Evolutionary conservation across 2,888 invertebrate species (phyloP).

Genomic region (Alentia gelatinosa): DNA sequence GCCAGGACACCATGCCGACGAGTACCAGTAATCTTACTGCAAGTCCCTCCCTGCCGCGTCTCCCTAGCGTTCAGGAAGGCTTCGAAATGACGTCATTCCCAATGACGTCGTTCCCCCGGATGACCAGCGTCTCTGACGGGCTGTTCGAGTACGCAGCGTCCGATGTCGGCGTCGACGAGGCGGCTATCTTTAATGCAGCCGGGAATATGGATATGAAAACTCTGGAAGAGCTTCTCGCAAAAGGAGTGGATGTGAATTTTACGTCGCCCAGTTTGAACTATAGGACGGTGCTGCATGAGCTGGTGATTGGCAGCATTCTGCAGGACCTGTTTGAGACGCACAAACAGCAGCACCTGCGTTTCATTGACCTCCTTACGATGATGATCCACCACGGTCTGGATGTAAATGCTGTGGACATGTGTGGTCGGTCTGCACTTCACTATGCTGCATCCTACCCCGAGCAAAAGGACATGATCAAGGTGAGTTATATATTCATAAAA

Average conservation of each 20-base stretch:
- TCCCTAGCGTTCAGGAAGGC: constrained; percentile 18
- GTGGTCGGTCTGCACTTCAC: constrained; percentile 46
- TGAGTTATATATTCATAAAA: no score
- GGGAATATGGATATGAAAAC: constrained; percentile 47
- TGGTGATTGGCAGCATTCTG: constrained; percentile 30
- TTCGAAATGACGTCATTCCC: constrained; percentile 23
- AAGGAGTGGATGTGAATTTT: constrained; percentile 30
- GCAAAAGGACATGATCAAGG: constrained; percentile 65
- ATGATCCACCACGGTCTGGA: constrained; percentile 51
- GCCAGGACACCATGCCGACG: neutral
- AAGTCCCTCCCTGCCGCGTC: neutral
- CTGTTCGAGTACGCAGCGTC: neutral
- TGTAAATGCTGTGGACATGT: constrained; percentile 47
- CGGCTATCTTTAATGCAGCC: constrained; percentile 49
- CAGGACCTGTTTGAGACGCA: constrained; percentile 39
- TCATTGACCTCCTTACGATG: constrained; percentile 51
- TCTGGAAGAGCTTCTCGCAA: neutral
- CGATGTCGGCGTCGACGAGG: constrained; percentile 3
- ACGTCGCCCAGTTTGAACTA: neutral
- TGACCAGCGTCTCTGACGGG: neutral
- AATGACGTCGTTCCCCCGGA: neutral
- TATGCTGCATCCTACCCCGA: constrained; percentile 32
- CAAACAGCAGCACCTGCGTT: constrained; percentile 20
- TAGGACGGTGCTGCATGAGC: constrained; percentile 45
- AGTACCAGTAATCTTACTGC: neutral